Percentiles rank a stretch among this genome's conserved stretches.
phyloP scores from a whole-genome alignment of 2,113 vertebrate genomes.

The Colaptes auratus region DNA sequence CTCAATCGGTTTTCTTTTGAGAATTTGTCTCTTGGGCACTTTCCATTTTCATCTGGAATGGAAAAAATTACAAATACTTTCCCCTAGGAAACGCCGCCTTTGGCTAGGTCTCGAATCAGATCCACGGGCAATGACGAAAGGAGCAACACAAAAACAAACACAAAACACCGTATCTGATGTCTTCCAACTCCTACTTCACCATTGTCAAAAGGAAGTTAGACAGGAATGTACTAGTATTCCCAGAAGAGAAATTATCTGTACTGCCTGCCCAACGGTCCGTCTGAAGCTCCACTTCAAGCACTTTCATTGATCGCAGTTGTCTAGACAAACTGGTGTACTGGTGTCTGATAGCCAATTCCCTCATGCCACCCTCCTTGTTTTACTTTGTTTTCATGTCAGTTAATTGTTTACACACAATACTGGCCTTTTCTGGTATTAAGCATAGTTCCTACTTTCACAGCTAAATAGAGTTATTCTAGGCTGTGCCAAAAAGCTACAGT shows the following conservation, averaged over 20 bases:
- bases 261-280: not conserved
- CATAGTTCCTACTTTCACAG: conserved; percentile 51
- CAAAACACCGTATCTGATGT: not conserved
- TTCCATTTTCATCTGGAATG: not conserved
- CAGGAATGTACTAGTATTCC: not conserved
- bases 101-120: not conserved
- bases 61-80: not conserved
- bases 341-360: not conserved
- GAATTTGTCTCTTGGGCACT: not conserved
- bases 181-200: not conserved
- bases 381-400: conserved; percentile 8
- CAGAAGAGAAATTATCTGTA: not conserved
- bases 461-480: conserved; percentile 68
- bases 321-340: not conserved
- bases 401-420: conserved; percentile 49
- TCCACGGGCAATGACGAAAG: not conserved
- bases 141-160: too few species aligned
- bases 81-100: not conserved
- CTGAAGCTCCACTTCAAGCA: not conserved
- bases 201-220: not conserved
- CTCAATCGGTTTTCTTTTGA: not conserved
- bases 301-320: not conserved
- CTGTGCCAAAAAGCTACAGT: conserved; percentile 66
- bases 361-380: not conserved
- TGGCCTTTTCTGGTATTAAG: conserved; percentile 29